A percentile compares a stretch with the other conserved stretches of the same genome.
These are phyloP conservation scores for Eulimnadia texana DNA, from an alignment of 1,140 invertebrate species.

Conservation along the genomic window DNA sequence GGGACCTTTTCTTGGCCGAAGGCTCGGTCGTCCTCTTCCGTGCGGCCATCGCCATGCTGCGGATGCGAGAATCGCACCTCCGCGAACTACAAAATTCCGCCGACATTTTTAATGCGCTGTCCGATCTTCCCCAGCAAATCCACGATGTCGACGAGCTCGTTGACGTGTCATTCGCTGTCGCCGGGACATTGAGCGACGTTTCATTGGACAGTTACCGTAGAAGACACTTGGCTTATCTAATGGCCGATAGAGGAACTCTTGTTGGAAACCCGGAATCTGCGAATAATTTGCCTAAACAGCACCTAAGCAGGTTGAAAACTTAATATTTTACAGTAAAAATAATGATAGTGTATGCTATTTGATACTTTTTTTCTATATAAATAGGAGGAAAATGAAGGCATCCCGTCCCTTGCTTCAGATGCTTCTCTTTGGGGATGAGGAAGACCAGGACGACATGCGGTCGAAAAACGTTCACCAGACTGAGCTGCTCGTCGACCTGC, in stretches of 20 bases:
- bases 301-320: constrained; percentile 45
- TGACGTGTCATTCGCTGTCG: constrained; percentile 37
- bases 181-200: constrained; percentile 62
- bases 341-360: no score
- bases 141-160: constrained; percentile 72
- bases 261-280: constrained; percentile 76
- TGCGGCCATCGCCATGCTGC: constrained; percentile 85
- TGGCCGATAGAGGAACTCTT: constrained; percentile 87
- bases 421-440: constrained; percentile 65
- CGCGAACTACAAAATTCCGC: constrained; percentile 77
- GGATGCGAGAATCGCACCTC: constrained; percentile 75
- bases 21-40: constrained; percentile 94
- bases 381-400: constrained; percentile 58
- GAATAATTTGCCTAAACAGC: constrained; percentile 82
- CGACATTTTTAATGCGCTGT: constrained; percentile 91
- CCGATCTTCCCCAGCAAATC: constrained; percentile 83
- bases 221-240: constrained; percentile 83
- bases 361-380: no score
- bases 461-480: constrained; percentile 95
- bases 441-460: constrained; percentile 66
- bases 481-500: constrained; percentile 86
- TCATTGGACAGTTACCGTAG: constrained; percentile 79
- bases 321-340: no score
- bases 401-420: constrained; percentile 80
- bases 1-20: constrained; percentile 94